phyloP scores from a whole-genome alignment of 2,797 vertebrate genomes.

The Heliangelus exortis region DNA sequence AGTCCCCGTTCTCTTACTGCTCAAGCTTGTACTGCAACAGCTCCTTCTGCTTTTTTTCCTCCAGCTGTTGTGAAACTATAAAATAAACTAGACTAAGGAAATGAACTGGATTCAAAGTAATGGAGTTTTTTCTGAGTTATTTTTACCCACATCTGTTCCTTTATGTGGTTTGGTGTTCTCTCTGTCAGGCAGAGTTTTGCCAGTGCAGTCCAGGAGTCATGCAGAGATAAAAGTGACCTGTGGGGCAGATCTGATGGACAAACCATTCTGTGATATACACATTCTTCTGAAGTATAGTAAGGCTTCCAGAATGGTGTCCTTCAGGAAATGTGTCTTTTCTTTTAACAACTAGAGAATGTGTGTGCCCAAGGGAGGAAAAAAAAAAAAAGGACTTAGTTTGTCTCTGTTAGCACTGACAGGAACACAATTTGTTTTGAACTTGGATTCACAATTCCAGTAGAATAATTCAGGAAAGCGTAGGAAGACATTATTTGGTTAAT shows the following conservation, averaged over 20 bases:
- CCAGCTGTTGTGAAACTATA: neutral
- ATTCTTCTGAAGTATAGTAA: neutral
- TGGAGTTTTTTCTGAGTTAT: neutral
- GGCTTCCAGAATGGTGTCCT: neutral
- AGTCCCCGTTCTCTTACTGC: neutral
- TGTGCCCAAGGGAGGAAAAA: neutral
- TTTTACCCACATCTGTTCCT: neutral
- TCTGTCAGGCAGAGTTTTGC: neutral
- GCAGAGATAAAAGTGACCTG: neutral
- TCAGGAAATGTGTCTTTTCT: neutral
- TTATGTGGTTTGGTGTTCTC: neutral
- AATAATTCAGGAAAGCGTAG: neutral
- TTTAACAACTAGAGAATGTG: neutral
- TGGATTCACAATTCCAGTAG: neutral
- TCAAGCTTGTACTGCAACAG: neutral
- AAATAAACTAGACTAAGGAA: conserved; percentile 30
- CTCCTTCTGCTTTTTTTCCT: neutral
- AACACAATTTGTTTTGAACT: neutral
- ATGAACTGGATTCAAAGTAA: neutral
- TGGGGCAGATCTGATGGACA: neutral
- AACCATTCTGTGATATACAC: too few relatives aligned
- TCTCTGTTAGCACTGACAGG: neutral
- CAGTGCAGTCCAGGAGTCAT: neutral
- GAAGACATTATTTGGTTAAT: neutral
- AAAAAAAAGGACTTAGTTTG: neutral